These are phyloP conservation scores for Colletes latitarsis DNA, from an alignment of 1,140 invertebrate species.

Conservation along the genomic window DNA sequence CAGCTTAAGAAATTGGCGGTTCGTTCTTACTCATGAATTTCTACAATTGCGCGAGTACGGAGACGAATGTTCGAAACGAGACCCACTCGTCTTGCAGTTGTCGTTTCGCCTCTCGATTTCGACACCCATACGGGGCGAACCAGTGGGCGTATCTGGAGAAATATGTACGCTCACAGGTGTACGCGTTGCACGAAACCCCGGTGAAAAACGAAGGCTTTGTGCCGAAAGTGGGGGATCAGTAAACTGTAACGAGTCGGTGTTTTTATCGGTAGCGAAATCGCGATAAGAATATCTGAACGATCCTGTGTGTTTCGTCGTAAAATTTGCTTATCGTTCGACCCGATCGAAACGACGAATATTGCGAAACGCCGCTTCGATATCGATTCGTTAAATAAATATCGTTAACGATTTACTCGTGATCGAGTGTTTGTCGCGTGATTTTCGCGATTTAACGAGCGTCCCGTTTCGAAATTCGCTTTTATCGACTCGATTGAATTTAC, in stretches of 20 bases:
- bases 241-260: background rate
- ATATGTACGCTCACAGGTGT: slow-evolving; percentile 17
- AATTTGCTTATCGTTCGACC: background rate
- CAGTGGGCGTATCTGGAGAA: background rate
- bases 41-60: background rate
- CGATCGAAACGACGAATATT: background rate
- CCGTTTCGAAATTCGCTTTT: background rate
- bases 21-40: background rate
- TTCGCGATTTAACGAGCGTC: background rate
- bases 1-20: no score
- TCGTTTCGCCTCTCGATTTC: background rate
- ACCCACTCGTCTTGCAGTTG: background rate
- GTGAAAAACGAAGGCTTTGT: background rate
- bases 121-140: background rate
- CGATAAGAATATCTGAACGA: background rate
- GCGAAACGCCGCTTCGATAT: background rate
- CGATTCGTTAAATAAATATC: background rate
- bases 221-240: no score
- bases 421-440: no score
- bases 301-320: background rate
- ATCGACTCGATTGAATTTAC: background rate
- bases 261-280: background rate
- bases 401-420: background rate
- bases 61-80: background rate
- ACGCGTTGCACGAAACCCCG: background rate